A percentile compares a stretch with the other conserved stretches of the same genome.
phyloP scores from a whole-genome alignment of 1,140 invertebrate species.

The Drosophila orosa region DNA sequence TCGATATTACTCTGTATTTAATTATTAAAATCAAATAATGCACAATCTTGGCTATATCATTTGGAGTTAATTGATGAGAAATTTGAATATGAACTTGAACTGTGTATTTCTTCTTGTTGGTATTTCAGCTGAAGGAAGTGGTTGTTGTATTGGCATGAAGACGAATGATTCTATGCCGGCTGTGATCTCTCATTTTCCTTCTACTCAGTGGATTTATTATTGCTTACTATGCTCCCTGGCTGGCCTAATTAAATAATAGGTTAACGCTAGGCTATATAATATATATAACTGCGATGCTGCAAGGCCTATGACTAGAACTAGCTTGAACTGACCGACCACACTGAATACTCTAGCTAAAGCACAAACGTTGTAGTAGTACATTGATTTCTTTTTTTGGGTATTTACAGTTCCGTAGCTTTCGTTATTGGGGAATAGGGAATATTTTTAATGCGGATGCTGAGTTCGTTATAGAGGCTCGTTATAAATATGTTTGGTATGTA shows the following conservation, averaged over 20 bases:
- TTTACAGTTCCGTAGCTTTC: slow-evolving; percentile 67
- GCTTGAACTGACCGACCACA: slow-evolving; percentile 33
- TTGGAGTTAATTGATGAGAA: slow-evolving; percentile 55
- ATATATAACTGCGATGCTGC: slow-evolving; percentile 24
- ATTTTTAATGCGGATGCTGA: slow-evolving; percentile 33
- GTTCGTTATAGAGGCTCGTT: slow-evolving; percentile 12
- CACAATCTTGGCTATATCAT: slow-evolving; percentile 62
- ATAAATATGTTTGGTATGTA: slow-evolving; percentile 13
- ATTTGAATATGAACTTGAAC: slow-evolving; percentile 50
- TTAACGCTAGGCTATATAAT: slow-evolving; percentile 36
- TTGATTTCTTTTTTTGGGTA: slow-evolving; percentile 44
- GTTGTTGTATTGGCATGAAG: slow-evolving; percentile 78
- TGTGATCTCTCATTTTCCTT: slow-evolving; percentile 34
- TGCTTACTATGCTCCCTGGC: slow-evolving; percentile 67
- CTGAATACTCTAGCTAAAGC: slow-evolving; percentile 48
- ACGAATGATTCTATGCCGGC: slow-evolving; percentile 68
- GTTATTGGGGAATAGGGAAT: slow-evolving; percentile 43
- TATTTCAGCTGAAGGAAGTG: slow-evolving; percentile 56
- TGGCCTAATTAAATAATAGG: slow-evolving; percentile 53
- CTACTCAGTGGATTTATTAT: slow-evolving; percentile 49
- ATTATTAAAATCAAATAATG: slow-evolving; percentile 71
- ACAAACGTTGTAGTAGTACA: slow-evolving; percentile 52
- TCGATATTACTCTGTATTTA: slow-evolving; percentile 9
- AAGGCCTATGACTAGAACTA: slow-evolving; percentile 51
- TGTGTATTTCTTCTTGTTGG: slow-evolving; percentile 12